These are phyloP conservation scores for Chloroceryle amazona DNA, from an alignment of 2,797 vertebrate species.

Conservation along the genomic window DNA sequence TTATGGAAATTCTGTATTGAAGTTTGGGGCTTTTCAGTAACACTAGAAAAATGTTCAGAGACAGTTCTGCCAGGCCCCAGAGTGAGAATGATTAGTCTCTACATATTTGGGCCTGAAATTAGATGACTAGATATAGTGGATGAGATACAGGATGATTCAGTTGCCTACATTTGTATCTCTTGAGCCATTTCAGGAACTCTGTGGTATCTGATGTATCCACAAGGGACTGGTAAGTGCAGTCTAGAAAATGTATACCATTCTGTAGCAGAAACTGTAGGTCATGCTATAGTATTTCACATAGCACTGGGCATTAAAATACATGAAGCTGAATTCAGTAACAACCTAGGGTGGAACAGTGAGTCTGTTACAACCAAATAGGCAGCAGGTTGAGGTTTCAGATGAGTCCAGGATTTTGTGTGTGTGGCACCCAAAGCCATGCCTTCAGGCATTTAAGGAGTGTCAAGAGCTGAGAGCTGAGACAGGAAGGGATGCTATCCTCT, in stretches of 20 bases:
- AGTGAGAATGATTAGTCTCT: accelerated
- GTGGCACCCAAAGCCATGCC: neutral
- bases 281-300: neutral
- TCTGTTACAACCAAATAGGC: neutral
- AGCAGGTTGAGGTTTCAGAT: neutral
- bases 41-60: neutral
- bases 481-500: accelerated
- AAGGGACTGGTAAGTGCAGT: neutral
- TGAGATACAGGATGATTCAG: neutral
- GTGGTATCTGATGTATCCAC: accelerated
- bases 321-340: neutral
- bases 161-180: accelerated
- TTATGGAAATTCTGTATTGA: neutral
- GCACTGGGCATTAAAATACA: accelerated
- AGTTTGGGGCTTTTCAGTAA: neutral
- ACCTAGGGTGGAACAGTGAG: accelerated
- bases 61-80: neutral
- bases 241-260: accelerated
- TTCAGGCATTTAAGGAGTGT: neutral
- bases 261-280: neutral
- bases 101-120: neutral
- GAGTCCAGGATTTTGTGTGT: accelerated
- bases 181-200: neutral
- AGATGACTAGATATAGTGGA: no score
- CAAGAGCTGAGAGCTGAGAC: neutral